Percentiles rank a stretch among this genome's conserved stretches.
These are phyloP conservation scores for Rhagologus leucostigma DNA, from an alignment of 2,113 vertebrate species.

Conservation along the genomic window DNA sequence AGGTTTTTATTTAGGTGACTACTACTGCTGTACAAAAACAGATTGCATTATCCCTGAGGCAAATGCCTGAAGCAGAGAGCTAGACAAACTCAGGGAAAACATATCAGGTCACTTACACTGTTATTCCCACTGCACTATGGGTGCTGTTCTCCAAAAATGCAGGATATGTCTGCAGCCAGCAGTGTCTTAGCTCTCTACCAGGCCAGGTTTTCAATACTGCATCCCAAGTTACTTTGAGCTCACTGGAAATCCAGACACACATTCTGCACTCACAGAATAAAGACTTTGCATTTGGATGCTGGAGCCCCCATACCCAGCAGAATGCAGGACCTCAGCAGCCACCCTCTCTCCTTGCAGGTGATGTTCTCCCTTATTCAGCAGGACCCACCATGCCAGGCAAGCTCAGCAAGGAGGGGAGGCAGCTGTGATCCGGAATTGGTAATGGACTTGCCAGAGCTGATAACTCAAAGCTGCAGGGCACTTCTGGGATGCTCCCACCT, in stretches of 20 bases:
- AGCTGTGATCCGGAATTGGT: background rate
- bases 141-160: background rate
- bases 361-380: background rate
- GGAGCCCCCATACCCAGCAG: background rate
- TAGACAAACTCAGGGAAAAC: background rate
- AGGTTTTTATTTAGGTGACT: background rate
- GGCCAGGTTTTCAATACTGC: background rate
- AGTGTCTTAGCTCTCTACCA: background rate
- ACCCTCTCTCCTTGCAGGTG: background rate
- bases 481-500: background rate
- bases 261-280: background rate
- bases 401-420: background rate
- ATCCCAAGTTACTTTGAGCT: background rate
- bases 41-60: background rate
- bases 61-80: background rate
- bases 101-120: background rate
- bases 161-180: background rate
- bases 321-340: background rate
- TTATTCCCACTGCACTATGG: background rate
- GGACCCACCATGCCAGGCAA: rapidly evolving
- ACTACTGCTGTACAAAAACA: background rate
- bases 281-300: background rate
- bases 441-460: background rate
- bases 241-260: background rate
- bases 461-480: background rate